These are phyloP conservation scores for Scrobipalpa atriplicella DNA, from an alignment of 2,888 invertebrate species.

Conservation along the genomic window DNA sequence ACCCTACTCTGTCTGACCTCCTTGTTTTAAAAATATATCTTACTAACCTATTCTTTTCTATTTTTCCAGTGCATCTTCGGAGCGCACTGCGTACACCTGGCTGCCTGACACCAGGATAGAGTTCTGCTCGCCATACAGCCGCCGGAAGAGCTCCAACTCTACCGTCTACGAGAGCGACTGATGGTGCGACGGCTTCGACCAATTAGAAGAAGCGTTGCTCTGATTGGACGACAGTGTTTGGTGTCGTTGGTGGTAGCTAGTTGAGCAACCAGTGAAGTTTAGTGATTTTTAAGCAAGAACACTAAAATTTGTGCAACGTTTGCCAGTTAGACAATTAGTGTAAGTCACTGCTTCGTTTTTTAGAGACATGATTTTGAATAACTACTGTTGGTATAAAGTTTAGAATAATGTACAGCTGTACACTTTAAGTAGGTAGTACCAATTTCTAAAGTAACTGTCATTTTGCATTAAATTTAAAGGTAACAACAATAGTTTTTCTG, in stretches of 20 bases:
- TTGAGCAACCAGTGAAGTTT: not conserved
- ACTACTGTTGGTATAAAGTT: no score
- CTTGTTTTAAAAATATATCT: not conserved
- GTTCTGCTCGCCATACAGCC: slow-evolving; percentile 71
- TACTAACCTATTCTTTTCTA: slow-evolving; percentile 35
- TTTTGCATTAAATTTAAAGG: no score
- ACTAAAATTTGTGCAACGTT: not conserved
- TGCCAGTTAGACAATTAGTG: not conserved
- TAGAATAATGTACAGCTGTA: no score
- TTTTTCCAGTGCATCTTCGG: slow-evolving; percentile 76
- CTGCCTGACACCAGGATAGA: slow-evolving; percentile 77
- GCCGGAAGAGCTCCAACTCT: slow-evolving; percentile 74
- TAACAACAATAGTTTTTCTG: no score
- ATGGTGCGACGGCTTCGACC: slow-evolving; percentile 71
- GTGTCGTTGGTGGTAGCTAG: not conserved
- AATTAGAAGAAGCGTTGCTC: slow-evolving; percentile 73
- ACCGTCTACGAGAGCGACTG: slow-evolving; percentile 80
- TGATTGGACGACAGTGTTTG: slow-evolving; percentile 42
- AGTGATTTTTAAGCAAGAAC: not conserved
- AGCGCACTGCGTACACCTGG: slow-evolving; percentile 82
- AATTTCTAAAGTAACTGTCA: no score
- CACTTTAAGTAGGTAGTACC: no score
- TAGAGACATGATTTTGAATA: no score
- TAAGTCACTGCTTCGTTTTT: no score
- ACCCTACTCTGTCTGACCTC: not conserved